Conservation (phyloP, 2,888 invertebrate genomes). For the Incurvaria masculella region DNA sequence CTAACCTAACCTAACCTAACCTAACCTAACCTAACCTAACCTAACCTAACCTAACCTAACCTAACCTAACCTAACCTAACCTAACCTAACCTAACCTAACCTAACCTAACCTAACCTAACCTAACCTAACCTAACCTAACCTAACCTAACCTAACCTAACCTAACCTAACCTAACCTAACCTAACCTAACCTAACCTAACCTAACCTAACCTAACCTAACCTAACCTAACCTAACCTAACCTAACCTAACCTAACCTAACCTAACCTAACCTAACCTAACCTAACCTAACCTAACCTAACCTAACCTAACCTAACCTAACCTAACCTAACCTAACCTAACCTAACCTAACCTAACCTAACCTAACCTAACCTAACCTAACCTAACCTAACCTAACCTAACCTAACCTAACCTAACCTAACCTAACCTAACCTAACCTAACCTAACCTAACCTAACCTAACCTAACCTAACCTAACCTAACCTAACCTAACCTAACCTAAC, state of each 20-base stretch:
- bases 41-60: conserved; percentile 13
- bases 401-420: conserved; percentile 7
- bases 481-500: conserved; percentile 6
- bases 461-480: conserved; percentile 7
- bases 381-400: too few species aligned
- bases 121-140: conserved; percentile 12
- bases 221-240: conserved; percentile 11
- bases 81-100: conserved; percentile 14
- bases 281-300: conserved; percentile 5
- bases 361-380: conserved; percentile 5
- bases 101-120: conserved; percentile 13
- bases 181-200: conserved; percentile 11
- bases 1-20: conserved; percentile 13
- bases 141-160: conserved; percentile 13
- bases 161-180: conserved; percentile 13
- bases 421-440: conserved; percentile 3
- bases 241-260: conserved; percentile 11
- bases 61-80: conserved; percentile 12
- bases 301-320: conserved; percentile 4
- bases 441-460: conserved; percentile 5
- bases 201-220: conserved; percentile 11
- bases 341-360: conserved; percentile 5
- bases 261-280: conserved; percentile 10
- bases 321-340: not conserved
- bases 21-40: conserved; percentile 14